Conservation (phyloP, 1,140 invertebrate species). For the Drosophila sturtevanti region DNA sequence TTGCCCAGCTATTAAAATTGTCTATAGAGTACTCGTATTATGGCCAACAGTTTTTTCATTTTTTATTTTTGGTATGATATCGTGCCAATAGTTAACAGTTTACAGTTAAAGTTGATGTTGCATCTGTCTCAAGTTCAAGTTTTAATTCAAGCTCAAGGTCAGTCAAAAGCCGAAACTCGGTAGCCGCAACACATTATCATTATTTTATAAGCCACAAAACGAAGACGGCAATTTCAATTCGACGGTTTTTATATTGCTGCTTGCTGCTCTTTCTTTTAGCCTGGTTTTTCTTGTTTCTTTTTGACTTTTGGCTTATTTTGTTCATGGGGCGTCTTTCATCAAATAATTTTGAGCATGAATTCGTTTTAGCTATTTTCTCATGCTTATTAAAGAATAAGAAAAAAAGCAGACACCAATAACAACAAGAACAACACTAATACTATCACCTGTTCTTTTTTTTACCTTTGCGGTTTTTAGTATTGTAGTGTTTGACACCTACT, state of each 20-base stretch:
- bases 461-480: constrained; percentile 9
- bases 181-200: constrained; percentile 71
- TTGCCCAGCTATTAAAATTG: constrained; percentile 33
- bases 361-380: constrained; percentile 45
- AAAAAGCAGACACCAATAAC: background rate
- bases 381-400: constrained; percentile 33
- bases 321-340: constrained; percentile 69
- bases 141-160: constrained; percentile 77
- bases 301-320: constrained; percentile 27
- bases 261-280: background rate
- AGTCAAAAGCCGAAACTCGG: constrained; percentile 30
- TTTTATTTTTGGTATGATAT: constrained; percentile 2
- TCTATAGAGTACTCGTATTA: background rate
- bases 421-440: background rate
- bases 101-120: constrained; percentile 30
- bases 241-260: background rate
- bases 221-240: constrained; percentile 51
- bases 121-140: constrained; percentile 47
- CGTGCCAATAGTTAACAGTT: constrained; percentile 31
- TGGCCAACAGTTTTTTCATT: constrained; percentile 15
- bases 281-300: constrained; percentile 10
- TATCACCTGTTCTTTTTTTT: constrained; percentile 21
- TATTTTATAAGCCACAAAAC: constrained; percentile 64
- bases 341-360: constrained; percentile 63
- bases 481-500: constrained; percentile 64